Conservation (phyloP, 2,888 invertebrate species). For the Geotrupes spiniger region DNA sequence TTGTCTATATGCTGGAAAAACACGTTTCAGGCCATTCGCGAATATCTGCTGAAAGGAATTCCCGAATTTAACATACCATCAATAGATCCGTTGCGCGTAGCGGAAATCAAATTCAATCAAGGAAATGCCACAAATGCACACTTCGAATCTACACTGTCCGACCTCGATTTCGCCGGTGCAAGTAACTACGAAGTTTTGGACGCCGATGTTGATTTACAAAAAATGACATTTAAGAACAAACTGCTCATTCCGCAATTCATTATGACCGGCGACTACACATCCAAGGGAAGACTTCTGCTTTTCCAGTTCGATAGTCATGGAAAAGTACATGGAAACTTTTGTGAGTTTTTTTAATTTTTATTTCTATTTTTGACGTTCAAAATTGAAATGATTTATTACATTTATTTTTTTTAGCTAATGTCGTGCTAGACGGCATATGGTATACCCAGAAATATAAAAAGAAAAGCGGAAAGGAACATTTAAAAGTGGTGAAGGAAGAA, state of each 20-base stretch:
- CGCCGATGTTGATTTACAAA: conserved; percentile 18
- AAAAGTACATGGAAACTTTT: conserved; percentile 11
- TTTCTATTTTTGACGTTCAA: background rate
- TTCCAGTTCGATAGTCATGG: conserved; percentile 28
- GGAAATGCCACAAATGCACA: conserved; percentile 32
- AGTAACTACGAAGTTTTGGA: conserved; percentile 31
- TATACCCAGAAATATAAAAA: background rate
- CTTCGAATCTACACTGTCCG: conserved; percentile 31
- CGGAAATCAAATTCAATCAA: conserved; percentile 35
- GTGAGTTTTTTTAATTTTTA: conserved; percentile 3
- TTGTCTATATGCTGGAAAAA: conserved; percentile 38
- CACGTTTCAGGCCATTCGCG: conserved; percentile 32
- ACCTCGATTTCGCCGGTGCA: conserved; percentile 31
- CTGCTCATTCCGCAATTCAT: conserved; percentile 23
- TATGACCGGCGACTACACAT: conserved; percentile 36
- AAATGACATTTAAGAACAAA: conserved; percentile 2
- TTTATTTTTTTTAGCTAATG: conserved; percentile 5
- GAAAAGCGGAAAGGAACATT: conserved; percentile 9
- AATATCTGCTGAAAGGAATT: conserved; percentile 37
- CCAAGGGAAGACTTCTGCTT: conserved; percentile 38
- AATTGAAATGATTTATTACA: no score
- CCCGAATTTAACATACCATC: conserved; percentile 39
- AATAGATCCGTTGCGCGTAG: conserved; percentile 37
- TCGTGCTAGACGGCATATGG: conserved; percentile 1
- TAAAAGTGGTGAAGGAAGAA: conserved; percentile 2